Evolutionary conservation across 2,113 vertebrate species (phyloP).

Genomic region (Calidris pugnax): DNA sequence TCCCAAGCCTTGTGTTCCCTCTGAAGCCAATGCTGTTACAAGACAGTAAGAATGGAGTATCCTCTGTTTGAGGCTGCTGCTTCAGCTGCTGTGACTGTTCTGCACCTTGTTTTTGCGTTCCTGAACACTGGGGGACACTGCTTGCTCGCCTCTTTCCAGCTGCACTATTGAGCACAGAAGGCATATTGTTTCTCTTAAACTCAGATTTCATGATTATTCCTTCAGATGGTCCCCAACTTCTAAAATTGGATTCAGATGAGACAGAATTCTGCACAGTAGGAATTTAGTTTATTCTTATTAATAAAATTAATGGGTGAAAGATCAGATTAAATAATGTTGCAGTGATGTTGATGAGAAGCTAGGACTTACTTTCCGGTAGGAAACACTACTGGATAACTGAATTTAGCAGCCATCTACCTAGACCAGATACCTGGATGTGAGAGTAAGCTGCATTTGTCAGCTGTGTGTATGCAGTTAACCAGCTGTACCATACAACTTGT

Average conservation of each 20-base stretch:
- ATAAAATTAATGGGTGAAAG: neutral
- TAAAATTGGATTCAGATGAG: neutral
- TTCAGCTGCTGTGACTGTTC: neutral
- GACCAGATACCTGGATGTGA: neutral
- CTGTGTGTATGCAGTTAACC: neutral
- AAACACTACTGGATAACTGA: neutral
- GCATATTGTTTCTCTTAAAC: neutral
- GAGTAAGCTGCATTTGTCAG: neutral
- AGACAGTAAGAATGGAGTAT: neutral
- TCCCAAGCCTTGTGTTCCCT: neutral
- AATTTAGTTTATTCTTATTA: neutral
- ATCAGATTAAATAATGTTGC: neutral
- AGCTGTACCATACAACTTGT: neutral
- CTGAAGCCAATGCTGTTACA: neutral
- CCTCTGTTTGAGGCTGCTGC: neutral
- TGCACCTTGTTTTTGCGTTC: neutral
- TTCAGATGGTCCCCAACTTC: neutral
- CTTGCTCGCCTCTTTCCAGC: neutral
- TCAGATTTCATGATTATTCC: neutral
- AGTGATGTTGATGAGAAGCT: neutral
- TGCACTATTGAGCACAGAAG: neutral
- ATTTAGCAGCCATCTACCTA: neutral
- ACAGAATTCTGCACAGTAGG: neutral
- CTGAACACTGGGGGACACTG: slow-evolving; percentile 20
- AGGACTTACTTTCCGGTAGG: neutral